Conservation (phyloP, 2,113 vertebrate genomes). For the Myanophis thanlyinensis region DNA sequence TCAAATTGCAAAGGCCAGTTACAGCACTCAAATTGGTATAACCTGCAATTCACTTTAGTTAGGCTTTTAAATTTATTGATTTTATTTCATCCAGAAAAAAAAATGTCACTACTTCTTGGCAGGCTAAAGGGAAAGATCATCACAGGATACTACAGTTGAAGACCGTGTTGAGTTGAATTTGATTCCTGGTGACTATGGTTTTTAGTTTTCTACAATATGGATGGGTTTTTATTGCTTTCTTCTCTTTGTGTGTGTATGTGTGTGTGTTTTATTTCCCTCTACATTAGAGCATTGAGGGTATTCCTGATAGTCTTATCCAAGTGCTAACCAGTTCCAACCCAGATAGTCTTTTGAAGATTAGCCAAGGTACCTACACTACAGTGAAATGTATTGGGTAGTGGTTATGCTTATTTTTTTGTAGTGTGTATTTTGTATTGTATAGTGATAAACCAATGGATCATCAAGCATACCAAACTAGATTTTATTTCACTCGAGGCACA, state of each 20-base stretch:
- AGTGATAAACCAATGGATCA: background rate
- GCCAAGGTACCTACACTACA: no score
- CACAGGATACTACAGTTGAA: background rate
- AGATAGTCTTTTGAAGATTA: no score
- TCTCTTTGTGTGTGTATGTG: background rate
- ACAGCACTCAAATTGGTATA: background rate
- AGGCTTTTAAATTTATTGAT: slow-evolving; percentile 18
- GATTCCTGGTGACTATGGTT: background rate
- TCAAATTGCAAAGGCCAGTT: slow-evolving; percentile 29
- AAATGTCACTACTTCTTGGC: background rate
- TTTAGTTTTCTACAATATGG: background rate
- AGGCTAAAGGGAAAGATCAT: slow-evolving; percentile 17
- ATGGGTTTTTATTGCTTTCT: background rate
- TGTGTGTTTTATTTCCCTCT: background rate
- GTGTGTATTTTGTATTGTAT: no score
- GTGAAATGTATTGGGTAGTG: background rate
- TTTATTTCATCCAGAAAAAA: background rate
- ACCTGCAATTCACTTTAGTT: slow-evolving; percentile 34
- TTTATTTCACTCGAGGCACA: background rate
- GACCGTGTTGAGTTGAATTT: background rate
- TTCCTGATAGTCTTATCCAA: background rate
- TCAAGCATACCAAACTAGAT: background rate
- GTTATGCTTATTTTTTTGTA: background rate
- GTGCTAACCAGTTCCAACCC: no score
- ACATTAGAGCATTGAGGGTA: background rate